Evolutionary conservation across 2,888 invertebrate genomes (phyloP).

Genomic region (Thera britannica): DNA sequence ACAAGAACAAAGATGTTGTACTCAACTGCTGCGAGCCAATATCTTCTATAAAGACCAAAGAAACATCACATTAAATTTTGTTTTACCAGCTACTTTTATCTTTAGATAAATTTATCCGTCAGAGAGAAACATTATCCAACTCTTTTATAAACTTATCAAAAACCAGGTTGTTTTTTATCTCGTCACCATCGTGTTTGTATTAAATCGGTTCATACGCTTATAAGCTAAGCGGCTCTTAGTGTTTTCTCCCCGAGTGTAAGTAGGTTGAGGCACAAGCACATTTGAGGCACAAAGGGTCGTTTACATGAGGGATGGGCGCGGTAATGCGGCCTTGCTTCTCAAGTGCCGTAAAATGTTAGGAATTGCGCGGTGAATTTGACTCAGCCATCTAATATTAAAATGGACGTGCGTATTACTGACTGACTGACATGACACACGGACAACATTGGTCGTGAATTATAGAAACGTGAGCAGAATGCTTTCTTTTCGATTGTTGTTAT

Average conservation of each 20-base stretch:
- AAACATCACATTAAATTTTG: no score
- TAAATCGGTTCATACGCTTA: background rate
- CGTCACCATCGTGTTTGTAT: background rate
- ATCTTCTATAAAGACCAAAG: no score
- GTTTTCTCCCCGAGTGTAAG: constrained; percentile 13
- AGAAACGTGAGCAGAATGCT: no score
- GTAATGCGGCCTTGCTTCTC: constrained; percentile 41
- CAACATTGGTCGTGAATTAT: no score
- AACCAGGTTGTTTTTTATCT: background rate
- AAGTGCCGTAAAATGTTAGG: constrained; percentile 40
- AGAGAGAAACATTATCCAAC: no score
- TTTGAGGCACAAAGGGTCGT: constrained; percentile 40
- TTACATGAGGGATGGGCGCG: constrained; percentile 42
- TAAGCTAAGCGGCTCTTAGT: constrained; percentile 1
- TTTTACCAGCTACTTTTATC: no score
- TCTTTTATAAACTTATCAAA: no score
- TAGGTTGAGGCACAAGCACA: constrained; percentile 17
- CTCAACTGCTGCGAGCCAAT: no score
- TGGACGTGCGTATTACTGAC: background rate
- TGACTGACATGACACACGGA: background rate
- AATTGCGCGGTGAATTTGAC: constrained; percentile 41
- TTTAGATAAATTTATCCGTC: no score
- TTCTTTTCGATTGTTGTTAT: no score
- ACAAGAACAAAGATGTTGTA: no score
- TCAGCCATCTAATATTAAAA: constrained; percentile 6